These are phyloP conservation scores for Phenganax marumi DNA, from an alignment of 92 coral and sea anemone genomes.

Conservation along the genomic window DNA sequence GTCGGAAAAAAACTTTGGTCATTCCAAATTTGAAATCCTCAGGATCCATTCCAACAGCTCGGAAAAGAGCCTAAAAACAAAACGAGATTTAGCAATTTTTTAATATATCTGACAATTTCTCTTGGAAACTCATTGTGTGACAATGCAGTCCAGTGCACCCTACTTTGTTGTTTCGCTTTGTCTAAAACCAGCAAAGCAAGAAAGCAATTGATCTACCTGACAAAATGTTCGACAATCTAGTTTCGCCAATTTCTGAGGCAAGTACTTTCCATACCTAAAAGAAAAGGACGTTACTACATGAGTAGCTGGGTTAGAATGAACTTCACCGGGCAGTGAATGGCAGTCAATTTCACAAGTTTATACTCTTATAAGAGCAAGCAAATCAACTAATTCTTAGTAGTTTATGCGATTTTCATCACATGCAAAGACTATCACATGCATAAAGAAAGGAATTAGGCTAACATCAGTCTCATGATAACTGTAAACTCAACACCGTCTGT, in stretches of 20 bases:
- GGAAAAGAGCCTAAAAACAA: conserved; percentile 76
- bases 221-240: conserved; percentile 91
- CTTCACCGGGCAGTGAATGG: too few species aligned
- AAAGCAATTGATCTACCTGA: conserved; percentile 55
- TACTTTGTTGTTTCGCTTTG: background rate
- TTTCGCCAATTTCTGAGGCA: conserved; percentile 74
- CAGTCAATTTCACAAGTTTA: too few species aligned
- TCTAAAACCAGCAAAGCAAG: background rate
- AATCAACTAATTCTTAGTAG: too few species aligned
- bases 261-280: conserved; percentile 79
- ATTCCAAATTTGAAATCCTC: conserved; percentile 93
- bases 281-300: background rate
- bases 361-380: too few species aligned
- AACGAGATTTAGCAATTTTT: background rate
- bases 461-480: too few species aligned
- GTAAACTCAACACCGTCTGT: too few species aligned
- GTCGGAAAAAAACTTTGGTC: conserved; percentile 92
- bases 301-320: background rate
- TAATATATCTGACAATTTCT: background rate
- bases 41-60: conserved; percentile 89
- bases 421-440: too few species aligned
- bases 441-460: too few species aligned
- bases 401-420: too few species aligned
- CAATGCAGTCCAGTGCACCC: background rate
- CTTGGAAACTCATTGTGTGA: too few species aligned